Evolutionary conservation across 2,888 invertebrate genomes (phyloP).

Genomic region (Synanthedon myopaeformis): DNA sequence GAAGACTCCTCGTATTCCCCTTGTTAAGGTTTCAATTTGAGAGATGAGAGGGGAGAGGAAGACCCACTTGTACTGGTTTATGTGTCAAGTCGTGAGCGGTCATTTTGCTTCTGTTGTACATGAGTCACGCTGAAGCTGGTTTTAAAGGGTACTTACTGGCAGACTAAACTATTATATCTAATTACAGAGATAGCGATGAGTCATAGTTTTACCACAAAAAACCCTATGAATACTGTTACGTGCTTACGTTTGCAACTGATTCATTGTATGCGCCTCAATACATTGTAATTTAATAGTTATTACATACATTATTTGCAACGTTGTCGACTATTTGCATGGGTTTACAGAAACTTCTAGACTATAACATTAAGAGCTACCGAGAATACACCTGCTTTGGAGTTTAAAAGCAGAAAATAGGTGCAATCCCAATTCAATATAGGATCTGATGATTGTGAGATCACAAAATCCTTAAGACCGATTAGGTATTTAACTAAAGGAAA

Average conservation of each 20-base stretch:
- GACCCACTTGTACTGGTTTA: slow-evolving; percentile 25
- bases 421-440: too few species aligned
- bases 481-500: too few species aligned
- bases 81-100: slow-evolving; percentile 24
- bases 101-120: slow-evolving; percentile 35
- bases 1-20: slow-evolving; percentile 11
- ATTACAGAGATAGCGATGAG: slow-evolving; percentile 1
- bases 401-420: too few species aligned
- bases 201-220: background rate
- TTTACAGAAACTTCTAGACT: too few species aligned
- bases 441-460: too few species aligned
- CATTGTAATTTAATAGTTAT: background rate
- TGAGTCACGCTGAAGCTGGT: slow-evolving; percentile 40
- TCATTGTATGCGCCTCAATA: background rate
- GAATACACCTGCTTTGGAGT: too few species aligned
- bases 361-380: too few species aligned
- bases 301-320: too few species aligned
- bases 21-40: slow-evolving; percentile 4
- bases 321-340: too few species aligned
- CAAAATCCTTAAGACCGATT: too few species aligned
- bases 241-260: background rate
- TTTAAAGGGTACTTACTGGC: slow-evolving; percentile 5
- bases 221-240: background rate
- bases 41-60: slow-evolving; percentile 14
- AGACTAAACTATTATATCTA: slow-evolving; percentile 10